These are phyloP conservation scores for Sipha maydis DNA, from an alignment of 2,888 invertebrate species.

Conservation along the genomic window DNA sequence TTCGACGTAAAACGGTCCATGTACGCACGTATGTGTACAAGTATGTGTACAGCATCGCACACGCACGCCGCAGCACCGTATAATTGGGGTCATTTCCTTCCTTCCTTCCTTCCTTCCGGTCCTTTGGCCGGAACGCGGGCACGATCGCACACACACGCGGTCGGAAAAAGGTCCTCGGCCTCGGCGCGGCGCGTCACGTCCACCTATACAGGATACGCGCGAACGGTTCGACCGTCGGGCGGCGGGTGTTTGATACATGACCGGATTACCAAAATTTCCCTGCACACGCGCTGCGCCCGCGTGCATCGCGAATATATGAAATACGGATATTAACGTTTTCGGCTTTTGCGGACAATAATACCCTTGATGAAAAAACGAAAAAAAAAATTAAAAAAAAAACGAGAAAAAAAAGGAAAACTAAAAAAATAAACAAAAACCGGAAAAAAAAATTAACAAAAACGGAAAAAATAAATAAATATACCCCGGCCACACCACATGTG, in stretches of 20 bases:
- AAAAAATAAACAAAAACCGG: too few relatives aligned
- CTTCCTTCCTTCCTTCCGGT: constrained; percentile 53
- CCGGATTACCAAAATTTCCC: constrained; percentile 46
- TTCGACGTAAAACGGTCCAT: background rate
- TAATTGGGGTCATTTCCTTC: constrained; percentile 62
- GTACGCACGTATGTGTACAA: background rate
- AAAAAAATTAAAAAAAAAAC: too few relatives aligned
- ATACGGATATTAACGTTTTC: too few relatives aligned
- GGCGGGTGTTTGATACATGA: constrained; percentile 56
- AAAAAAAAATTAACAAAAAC: background rate
- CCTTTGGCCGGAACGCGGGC: constrained; percentile 1
- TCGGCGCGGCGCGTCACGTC: constrained; percentile 3
- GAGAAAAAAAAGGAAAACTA: background rate
- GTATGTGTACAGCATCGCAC: background rate
- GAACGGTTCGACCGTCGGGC: background rate
- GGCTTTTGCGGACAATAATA: too few relatives aligned
- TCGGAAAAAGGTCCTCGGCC: constrained; percentile 58
- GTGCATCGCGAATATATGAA: background rate
- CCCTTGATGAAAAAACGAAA: too few relatives aligned
- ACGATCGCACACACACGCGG: background rate
- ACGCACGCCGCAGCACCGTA: background rate
- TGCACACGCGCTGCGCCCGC: too few relatives aligned
- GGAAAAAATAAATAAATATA: too few relatives aligned
- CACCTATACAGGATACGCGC: background rate
- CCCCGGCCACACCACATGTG: background rate